A percentile compares a stretch with the other conserved stretches of the same genome.
Conservation (phyloP, 2,888 invertebrate genomes). For the Thereva nobilitata region DNA sequence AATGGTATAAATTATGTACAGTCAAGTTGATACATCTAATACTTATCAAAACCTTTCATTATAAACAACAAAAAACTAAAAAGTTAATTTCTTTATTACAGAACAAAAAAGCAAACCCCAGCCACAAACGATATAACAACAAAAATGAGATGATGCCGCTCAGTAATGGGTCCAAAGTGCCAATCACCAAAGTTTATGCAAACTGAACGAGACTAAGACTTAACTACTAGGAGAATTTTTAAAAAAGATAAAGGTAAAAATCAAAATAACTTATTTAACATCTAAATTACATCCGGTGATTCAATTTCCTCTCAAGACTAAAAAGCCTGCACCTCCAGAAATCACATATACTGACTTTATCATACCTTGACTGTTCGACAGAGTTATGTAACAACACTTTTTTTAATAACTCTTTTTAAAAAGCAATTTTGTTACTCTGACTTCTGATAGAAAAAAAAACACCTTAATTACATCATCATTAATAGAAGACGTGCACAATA, state of each 20-base stretch:
- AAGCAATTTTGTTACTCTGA: conserved; percentile 6
- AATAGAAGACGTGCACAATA: conserved; percentile 11
- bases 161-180: conserved; percentile 30
- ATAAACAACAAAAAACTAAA: neutral
- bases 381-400: too few relatives aligned
- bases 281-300: too few relatives aligned
- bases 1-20: too few relatives aligned
- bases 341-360: too few relatives aligned
- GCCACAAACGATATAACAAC: neutral
- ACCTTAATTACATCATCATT: conserved; percentile 30
- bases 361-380: too few relatives aligned
- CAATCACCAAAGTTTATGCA: conserved; percentile 25
- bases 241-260: conserved; percentile 1
- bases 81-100: conserved; percentile 2
- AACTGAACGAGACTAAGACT: conserved; percentile 30
- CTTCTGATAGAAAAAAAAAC: neutral
- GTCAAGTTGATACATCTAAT: too few relatives aligned
- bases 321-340: too few relatives aligned
- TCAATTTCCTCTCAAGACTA: too few relatives aligned
- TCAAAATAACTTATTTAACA: conserved; percentile 2
- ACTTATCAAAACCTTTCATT: too few relatives aligned
- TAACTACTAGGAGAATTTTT: conserved; percentile 3
- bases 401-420: too few relatives aligned
- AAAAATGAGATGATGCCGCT: conserved; percentile 27
- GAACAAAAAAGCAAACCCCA: conserved; percentile 12